Conservation (phyloP, 2,113 vertebrate genomes). For the Engystomops pustulosus region DNA sequence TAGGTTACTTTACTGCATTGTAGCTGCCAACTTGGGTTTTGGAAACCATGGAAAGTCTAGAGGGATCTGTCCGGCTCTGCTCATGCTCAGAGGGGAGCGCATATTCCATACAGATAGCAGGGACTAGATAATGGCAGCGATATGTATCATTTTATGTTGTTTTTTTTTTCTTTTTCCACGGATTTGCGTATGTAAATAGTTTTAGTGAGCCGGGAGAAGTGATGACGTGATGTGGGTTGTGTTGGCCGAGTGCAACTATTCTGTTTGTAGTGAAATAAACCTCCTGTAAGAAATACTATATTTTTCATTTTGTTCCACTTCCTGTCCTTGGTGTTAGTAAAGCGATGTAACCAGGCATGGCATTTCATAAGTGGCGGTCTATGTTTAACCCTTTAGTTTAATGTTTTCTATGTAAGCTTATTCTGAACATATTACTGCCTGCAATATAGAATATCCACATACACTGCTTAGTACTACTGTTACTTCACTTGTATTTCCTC, state of each 20-base stretch:
- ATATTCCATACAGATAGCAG: background rate
- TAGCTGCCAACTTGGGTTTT: background rate
- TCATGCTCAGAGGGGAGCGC: background rate
- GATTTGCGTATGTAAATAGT: slow-evolving; percentile 15
- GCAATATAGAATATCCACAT: no score
- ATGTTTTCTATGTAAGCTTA: background rate
- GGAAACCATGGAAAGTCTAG: background rate
- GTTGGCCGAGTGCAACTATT: background rate
- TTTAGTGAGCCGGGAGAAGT: slow-evolving; percentile 4
- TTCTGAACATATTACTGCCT: background rate
- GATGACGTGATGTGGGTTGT: background rate
- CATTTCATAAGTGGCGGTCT: background rate
- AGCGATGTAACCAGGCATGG: background rate
- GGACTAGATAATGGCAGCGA: background rate
- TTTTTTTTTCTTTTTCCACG: background rate
- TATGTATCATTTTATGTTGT: background rate
- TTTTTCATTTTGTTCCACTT: background rate
- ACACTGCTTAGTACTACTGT: background rate
- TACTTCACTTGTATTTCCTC: background rate
- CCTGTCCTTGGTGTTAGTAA: background rate
- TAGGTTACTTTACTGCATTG: background rate
- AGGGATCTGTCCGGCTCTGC: background rate
- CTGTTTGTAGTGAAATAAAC: background rate
- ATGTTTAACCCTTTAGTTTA: background rate
- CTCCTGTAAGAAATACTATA: background rate